Conservation (phyloP, 2,888 invertebrate genomes). For the Julus scanicus region DNA sequence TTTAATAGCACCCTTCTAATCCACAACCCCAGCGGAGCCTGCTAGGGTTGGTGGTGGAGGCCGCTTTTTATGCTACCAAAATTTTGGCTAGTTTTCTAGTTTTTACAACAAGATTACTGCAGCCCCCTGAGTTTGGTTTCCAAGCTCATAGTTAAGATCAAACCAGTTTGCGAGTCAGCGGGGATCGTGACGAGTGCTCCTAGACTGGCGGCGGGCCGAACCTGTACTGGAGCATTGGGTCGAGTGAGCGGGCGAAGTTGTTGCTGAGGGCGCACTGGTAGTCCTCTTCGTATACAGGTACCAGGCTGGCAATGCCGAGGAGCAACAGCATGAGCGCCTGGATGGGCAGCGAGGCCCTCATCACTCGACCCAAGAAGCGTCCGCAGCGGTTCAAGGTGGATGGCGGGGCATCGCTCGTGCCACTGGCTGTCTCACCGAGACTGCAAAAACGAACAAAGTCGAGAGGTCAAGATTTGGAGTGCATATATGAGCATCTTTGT, state of each 20-base stretch:
- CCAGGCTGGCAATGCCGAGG: conserved; percentile 91
- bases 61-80: neutral
- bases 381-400: conserved; percentile 49
- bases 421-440: neutral
- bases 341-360: conserved; percentile 91
- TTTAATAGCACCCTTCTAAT: neutral
- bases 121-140: neutral
- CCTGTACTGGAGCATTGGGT: conserved; percentile 89
- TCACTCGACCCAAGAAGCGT: conserved; percentile 87
- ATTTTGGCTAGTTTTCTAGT: neutral
- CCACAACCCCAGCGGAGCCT: neutral
- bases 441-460: neutral
- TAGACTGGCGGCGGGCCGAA: conserved; percentile 87
- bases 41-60: neutral
- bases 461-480: neutral
- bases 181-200: neutral
- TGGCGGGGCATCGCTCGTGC: conserved; percentile 10
- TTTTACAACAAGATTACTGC: neutral
- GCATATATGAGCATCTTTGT: neutral
- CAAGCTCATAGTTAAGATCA: neutral
- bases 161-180: neutral
- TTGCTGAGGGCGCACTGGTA: conserved; percentile 87
- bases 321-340: conserved; percentile 93
- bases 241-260: conserved; percentile 82
- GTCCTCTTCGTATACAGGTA: conserved; percentile 88